Conservation (phyloP, 2,113 vertebrate species). For the Xiphophorus hellerii region DNA sequence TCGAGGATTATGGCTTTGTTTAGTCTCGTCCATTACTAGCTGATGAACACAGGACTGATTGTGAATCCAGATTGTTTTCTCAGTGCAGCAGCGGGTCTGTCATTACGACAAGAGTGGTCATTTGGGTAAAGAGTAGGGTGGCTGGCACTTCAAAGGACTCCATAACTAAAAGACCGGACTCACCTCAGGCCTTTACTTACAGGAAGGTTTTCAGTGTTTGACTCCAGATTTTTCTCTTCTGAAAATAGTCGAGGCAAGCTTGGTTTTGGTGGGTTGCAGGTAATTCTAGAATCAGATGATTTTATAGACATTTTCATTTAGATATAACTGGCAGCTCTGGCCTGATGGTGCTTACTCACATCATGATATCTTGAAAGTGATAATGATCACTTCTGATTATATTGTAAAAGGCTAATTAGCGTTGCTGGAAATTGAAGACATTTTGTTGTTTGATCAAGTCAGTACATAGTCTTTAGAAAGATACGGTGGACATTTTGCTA, state of each 20-base stretch:
- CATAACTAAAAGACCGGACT: conserved; percentile 7
- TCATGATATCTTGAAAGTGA: neutral
- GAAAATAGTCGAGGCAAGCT: neutral
- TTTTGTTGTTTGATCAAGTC: too few relatives aligned
- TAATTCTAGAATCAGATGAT: neutral
- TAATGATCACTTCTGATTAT: too few relatives aligned
- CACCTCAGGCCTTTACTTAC: neutral
- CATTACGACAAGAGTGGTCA: neutral
- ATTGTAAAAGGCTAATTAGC: too few relatives aligned
- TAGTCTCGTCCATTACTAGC: neutral
- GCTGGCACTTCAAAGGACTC: neutral
- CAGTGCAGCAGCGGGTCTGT: conserved; percentile 5
- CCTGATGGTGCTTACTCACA: too few relatives aligned
- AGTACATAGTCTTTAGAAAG: too few relatives aligned
- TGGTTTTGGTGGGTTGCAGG: neutral
- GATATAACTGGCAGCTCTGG: too few relatives aligned
- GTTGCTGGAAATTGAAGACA: too few relatives aligned
- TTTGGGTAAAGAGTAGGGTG: conserved; percentile 7
- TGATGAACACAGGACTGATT: conserved; percentile 7
- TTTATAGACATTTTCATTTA: neutral
- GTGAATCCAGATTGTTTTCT: neutral
- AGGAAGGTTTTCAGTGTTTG: neutral
- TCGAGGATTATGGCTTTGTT: neutral
- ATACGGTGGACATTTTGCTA: too few relatives aligned
- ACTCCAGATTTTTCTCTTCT: neutral